A percentile compares a stretch with the other conserved stretches of the same genome.
Conservation (phyloP, 2,113 vertebrate species). For the Peromyscus californicus region DNA sequence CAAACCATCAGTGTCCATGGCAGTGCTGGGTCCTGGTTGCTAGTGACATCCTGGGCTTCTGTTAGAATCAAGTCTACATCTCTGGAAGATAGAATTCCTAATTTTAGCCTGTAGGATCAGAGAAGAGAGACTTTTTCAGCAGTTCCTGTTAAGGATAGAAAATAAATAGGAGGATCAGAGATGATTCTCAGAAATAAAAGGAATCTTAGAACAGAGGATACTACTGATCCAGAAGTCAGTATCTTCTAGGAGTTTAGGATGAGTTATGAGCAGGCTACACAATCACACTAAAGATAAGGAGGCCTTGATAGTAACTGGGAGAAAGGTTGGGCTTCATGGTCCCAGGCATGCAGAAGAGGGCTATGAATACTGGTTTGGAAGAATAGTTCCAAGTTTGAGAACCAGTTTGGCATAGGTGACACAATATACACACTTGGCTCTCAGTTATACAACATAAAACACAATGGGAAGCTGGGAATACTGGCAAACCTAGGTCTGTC, state of each 20-base stretch:
- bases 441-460: not conserved
- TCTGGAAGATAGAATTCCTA: not conserved
- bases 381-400: not conserved
- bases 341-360: not conserved
- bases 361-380: not conserved
- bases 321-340: not conserved
- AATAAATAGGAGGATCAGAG: not conserved
- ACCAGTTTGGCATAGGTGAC: not conserved
- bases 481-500: not conserved
- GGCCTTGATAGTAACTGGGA: not conserved
- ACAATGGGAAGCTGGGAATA: not conserved
- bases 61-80: not conserved
- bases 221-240: not conserved
- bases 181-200: conserved; percentile 14
- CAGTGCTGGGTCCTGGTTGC: not conserved
- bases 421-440: not conserved
- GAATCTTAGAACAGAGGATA: not conserved
- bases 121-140: not conserved
- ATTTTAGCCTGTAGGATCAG: not conserved
- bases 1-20: not conserved
- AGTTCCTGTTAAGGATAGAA: not conserved
- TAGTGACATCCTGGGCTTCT: not conserved
- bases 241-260: not conserved
- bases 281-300: not conserved
- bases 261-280: not conserved